phyloP scores from a whole-genome alignment of 2,888 invertebrate species.

The Eudasyphora cyanicolor region DNA sequence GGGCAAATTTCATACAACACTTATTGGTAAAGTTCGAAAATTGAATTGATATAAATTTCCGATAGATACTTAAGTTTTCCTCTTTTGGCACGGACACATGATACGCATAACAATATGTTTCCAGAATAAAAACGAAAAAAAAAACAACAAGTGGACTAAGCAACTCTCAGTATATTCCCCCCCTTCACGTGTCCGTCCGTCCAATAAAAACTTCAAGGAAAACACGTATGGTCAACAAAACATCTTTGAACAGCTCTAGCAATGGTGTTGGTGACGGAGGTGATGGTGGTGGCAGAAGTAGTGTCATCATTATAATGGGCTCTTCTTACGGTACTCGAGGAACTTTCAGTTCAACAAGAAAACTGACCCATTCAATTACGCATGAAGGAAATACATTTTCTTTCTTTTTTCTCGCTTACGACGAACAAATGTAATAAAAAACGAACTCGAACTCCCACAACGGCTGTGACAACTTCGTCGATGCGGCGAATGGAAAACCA shows the following conservation, averaged over 20 bases:
- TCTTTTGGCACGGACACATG: conserved; percentile 40
- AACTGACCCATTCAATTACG: conserved; percentile 80
- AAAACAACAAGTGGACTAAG: conserved; percentile 54
- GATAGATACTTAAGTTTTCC: conserved; percentile 45
- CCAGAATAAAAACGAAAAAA: conserved; percentile 34
- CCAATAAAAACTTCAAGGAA: conserved; percentile 28
- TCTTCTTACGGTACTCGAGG: conserved; percentile 13
- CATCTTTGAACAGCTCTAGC: not conserved
- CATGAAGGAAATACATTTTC: conserved; percentile 72
- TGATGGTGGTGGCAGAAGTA: conserved; percentile 15
- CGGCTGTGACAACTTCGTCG: too few relatives aligned
- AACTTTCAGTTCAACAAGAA: conserved; percentile 21
- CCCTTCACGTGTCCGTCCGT: too few relatives aligned
- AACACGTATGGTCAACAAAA: conserved; percentile 64
- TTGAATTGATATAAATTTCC: conserved; percentile 61
- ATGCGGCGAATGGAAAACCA: conserved; percentile 29
- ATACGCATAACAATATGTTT: conserved; percentile 53
- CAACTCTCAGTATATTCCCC: conserved; percentile 41
- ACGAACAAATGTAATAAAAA: conserved; percentile 39
- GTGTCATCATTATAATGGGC: conserved; percentile 60
- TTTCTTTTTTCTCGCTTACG: not conserved
- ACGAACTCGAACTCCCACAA: conserved; percentile 43
- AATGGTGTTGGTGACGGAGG: too few relatives aligned
- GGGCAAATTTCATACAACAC: conserved; percentile 16
- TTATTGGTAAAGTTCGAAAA: conserved; percentile 56